Percentiles rank a stretch among this genome's conserved stretches.
Conservation (phyloP, 2,797 vertebrate species). For the Coreius guichenoti region DNA sequence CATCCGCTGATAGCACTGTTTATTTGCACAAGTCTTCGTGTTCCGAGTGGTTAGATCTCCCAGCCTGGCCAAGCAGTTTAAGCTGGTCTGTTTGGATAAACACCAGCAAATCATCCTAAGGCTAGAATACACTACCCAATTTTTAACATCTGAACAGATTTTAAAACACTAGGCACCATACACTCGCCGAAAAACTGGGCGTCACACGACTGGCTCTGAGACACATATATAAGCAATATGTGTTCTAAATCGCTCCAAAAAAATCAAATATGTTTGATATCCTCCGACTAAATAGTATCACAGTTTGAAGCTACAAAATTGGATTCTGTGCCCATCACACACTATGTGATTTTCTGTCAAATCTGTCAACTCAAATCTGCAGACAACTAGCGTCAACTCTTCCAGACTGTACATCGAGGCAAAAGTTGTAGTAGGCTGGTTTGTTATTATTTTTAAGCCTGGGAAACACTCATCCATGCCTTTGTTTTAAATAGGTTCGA, state of each 20-base stretch:
- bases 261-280: not conserved
- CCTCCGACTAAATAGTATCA: not conserved
- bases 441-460: too few species aligned
- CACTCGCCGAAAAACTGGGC: not conserved
- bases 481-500: too few species aligned
- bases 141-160: not conserved
- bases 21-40: not conserved
- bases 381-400: not conserved
- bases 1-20: not conserved
- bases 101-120: not conserved
- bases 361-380: not conserved
- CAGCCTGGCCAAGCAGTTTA: not conserved
- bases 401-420: not conserved
- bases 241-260: not conserved
- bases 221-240: not conserved
- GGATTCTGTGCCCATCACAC: not conserved
- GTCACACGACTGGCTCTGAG: not conserved
- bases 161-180: not conserved
- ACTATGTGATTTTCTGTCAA: not conserved
- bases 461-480: too few species aligned
- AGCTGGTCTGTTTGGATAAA: not conserved
- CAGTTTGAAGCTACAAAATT: not conserved
- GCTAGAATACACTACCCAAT: too few species aligned
- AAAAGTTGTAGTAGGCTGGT: too few species aligned
- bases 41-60: not conserved